Base-by-base conservation (phyloP, 2,113 vertebrate species). In the Lagopus muta region DNA sequence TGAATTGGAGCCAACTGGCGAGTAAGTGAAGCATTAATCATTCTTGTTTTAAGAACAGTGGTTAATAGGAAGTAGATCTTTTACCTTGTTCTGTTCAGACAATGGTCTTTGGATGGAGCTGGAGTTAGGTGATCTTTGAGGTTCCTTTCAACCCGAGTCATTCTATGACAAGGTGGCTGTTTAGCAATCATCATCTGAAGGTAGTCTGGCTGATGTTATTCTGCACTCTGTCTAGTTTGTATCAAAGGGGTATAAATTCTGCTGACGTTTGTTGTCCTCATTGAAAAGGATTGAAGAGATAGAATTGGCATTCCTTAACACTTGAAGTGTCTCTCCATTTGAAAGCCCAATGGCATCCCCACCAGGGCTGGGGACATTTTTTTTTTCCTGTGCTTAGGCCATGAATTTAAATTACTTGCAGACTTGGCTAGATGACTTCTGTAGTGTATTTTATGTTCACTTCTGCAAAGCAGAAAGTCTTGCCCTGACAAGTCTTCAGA, bases 1-100 rank as follows among this genome's bases (percentile, higher is more conserved):
- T 28, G 99, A 99, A 82, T 96, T 99, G 97, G 99, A 99, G 97
- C 99, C 99, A 34, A 99, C 99, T 1, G 99, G 99, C 97, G 99
- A 99, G 99, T 99, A 97, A 99, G 99, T 99, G 9, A 42, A 50
- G 1, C 48, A 55, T 84, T 65, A 8, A 67, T 86, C 13, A 22
- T 69, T 21, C 27, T 2, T 75, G 20, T 38, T 83, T 88, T 66
- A 82, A 47, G 30, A 65, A 10, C 4, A 7, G 36, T 11, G 21
- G 3, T 65, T 94, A 88, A 10, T 28, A 54, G 58, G 27, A 60
- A 42, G 70, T 80, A 42, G 30, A 4, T 86, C 52, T 76, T 36
- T 16, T 30, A 10, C 14, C 6, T 64, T 84, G 36, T 52, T 76
- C 62, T 69, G 7, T n/a, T 79, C 61, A 69, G 72, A 9, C 8